Conservation (phyloP, 2,888 invertebrate genomes). For the Trichogramma dendrolimi region DNA sequence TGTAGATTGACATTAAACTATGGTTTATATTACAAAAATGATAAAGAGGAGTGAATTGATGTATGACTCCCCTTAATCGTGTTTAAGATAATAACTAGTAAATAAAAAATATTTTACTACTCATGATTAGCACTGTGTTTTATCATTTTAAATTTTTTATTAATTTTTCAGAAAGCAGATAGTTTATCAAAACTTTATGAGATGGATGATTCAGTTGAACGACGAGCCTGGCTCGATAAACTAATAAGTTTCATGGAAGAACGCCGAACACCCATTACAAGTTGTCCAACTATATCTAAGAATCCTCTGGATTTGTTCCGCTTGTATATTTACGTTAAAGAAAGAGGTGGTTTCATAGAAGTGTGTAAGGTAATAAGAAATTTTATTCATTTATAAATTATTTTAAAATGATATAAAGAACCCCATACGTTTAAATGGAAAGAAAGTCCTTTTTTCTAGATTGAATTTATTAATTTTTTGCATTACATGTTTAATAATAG, state of each 20-base stretch:
- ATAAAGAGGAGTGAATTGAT: no score
- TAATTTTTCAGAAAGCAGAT: slow-evolving; percentile 77
- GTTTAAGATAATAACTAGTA: no score
- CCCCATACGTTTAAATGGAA: slow-evolving; percentile 48
- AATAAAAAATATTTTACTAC: not conserved
- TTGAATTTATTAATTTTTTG: slow-evolving; percentile 42
- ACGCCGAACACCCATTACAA: slow-evolving; percentile 88
- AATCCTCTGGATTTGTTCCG: slow-evolving; percentile 97
- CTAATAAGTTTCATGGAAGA: slow-evolving; percentile 95
- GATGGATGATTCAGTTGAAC: slow-evolving; percentile 94
- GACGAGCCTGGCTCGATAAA: slow-evolving; percentile 91
- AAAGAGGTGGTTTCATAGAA: slow-evolving; percentile 97
- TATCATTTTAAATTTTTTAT: slow-evolving; percentile 1
- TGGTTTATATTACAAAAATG: no score
- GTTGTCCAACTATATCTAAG: slow-evolving; percentile 96
- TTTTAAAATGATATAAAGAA: slow-evolving; percentile 34
- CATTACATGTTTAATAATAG: slow-evolving; percentile 32
- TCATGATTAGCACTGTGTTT: not conserved
- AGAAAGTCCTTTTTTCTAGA: slow-evolving; percentile 35
- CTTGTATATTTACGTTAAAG: slow-evolving; percentile 94
- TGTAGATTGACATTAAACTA: no score
- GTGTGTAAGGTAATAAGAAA: slow-evolving; percentile 66
- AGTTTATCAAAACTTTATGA: slow-evolving; percentile 93
- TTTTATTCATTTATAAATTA: slow-evolving; percentile 15
- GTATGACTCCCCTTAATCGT: no score